phyloP scores from a whole-genome alignment of 2,113 vertebrate species.

The Propithecus coquereli region DNA sequence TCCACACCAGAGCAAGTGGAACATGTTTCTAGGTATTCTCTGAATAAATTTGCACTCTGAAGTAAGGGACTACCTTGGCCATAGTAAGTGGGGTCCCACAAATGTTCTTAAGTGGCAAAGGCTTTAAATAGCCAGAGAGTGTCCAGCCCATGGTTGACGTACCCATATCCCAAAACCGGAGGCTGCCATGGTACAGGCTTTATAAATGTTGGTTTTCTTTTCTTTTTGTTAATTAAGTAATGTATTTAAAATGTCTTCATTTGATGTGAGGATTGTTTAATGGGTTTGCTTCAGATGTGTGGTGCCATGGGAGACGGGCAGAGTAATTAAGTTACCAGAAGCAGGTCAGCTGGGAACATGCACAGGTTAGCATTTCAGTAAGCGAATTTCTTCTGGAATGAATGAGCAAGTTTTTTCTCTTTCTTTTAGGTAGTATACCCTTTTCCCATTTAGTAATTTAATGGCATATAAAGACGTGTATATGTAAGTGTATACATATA shows the following conservation, averaged over 20 bases:
- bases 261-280: background rate
- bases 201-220: slow-evolving; percentile 21
- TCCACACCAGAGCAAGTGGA: slow-evolving; percentile 6
- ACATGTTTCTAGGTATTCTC: background rate
- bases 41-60: background rate
- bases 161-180: background rate
- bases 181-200: slow-evolving; percentile 20
- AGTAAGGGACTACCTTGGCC: background rate
- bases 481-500: background rate
- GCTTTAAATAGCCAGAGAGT: slow-evolving; percentile 50
- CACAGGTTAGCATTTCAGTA: slow-evolving; percentile 35
- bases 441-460: slow-evolving; percentile 54
- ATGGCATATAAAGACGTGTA: background rate
- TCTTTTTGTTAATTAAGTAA: slow-evolving; percentile 28
- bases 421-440: slow-evolving; percentile 24
- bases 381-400: slow-evolving; percentile 35
- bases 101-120: background rate
- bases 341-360: background rate
- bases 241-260: slow-evolving; percentile 44
- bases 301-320: background rate
- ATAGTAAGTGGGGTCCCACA: background rate
- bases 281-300: background rate
- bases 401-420: background rate
- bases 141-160: background rate
- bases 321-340: slow-evolving; percentile 33